These are phyloP conservation scores for Coluber constrictor DNA, from an alignment of 2,797 vertebrate species.

Conservation along the genomic window DNA sequence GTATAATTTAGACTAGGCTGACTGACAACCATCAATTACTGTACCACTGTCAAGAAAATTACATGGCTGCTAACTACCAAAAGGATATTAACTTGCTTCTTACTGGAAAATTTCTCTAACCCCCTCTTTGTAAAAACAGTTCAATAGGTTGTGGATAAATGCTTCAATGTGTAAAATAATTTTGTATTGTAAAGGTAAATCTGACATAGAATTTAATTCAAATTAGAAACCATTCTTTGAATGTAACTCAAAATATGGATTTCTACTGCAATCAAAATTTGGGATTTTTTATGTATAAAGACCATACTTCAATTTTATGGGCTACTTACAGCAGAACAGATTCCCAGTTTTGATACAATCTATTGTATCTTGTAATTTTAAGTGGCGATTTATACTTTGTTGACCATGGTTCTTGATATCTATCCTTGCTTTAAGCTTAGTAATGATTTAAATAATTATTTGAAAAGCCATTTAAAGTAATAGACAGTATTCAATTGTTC, in stretches of 20 bases:
- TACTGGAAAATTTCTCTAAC: not conserved
- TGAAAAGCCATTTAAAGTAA: not conserved
- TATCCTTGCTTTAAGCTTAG: not conserved
- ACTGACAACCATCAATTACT: not conserved
- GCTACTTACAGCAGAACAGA: not conserved
- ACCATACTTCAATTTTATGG: not conserved
- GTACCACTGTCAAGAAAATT: not conserved
- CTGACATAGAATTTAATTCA: not conserved
- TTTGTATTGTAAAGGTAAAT: not conserved
- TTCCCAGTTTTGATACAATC: not conserved
- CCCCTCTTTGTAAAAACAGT: not conserved
- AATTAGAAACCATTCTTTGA: not conserved
- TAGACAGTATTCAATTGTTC: not conserved
- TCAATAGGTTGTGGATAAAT: not conserved
- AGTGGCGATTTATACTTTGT: not conserved
- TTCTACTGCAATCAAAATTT: not conserved
- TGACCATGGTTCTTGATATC: not conserved
- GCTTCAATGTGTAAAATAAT: not conserved
- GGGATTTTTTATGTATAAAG: not conserved
- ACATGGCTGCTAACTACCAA: not conserved
- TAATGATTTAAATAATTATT: not conserved
- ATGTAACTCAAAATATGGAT: not conserved
- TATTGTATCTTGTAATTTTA: not conserved
- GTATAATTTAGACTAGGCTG: not conserved
- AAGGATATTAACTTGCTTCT: not conserved